phyloP scores from a whole-genome alignment of 53 echinoderm and acorn worm genomes.

The Holothuria leucospilota region DNA sequence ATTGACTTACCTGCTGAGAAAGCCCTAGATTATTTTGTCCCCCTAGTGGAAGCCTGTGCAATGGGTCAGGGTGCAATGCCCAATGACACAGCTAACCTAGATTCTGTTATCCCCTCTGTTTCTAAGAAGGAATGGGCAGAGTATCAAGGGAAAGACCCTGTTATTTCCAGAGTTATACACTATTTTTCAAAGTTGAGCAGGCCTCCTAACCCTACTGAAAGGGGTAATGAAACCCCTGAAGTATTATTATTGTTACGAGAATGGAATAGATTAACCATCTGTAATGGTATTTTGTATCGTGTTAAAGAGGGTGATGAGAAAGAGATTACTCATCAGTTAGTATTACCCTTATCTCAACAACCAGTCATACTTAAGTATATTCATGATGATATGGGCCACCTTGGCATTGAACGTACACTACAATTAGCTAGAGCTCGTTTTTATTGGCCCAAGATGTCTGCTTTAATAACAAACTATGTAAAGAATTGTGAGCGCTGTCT shows the following conservation, averaged over 20 bases:
- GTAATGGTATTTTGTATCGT: slow-evolving; percentile 25
- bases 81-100: not conserved
- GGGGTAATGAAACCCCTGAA: not conserved
- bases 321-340: not conserved
- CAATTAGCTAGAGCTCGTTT: slow-evolving; percentile 42
- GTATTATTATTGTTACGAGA: slow-evolving; percentile 35
- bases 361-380: slow-evolving; percentile 17
- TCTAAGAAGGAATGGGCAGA: slow-evolving; percentile 5
- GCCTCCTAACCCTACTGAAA: slow-evolving; percentile 15
- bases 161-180: slow-evolving; percentile 22
- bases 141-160: slow-evolving; percentile 19
- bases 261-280: slow-evolving; percentile 41
- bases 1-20: not conserved
- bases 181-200: not conserved
- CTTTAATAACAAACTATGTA: slow-evolving; percentile 28
- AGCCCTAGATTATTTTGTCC: not conserved
- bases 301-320: not conserved
- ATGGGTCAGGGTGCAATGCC: slow-evolving; percentile 29
- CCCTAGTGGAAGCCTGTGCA: not conserved
- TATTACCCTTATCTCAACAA: slow-evolving; percentile 28
- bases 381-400: slow-evolving; percentile 67
- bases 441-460: slow-evolving; percentile 49
- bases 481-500: slow-evolving; percentile 43
- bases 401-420: slow-evolving; percentile 51
- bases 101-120: not conserved